Conservation (phyloP, 2,113 vertebrate species). For the Syrrhaptes paradoxus region DNA sequence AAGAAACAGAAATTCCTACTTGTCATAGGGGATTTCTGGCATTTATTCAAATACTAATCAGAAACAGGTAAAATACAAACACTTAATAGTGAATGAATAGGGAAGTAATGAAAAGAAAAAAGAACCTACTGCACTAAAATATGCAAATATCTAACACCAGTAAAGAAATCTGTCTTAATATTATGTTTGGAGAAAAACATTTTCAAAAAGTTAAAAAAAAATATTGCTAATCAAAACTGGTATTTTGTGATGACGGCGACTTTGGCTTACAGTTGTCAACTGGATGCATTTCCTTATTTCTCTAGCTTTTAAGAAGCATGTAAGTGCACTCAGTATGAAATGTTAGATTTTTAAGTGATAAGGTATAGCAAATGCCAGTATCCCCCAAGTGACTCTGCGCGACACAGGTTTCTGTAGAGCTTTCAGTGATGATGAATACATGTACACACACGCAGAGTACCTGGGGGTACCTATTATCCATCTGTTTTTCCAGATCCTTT, state of each 20-base stretch:
- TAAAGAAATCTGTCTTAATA: neutral
- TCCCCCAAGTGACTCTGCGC: accelerated
- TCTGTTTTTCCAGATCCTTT: neutral
- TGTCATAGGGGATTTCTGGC: neutral
- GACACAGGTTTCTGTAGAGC: neutral
- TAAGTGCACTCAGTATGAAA: neutral
- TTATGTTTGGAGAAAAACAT: neutral
- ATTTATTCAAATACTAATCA: neutral
- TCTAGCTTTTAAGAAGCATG: neutral
- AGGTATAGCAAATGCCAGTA: neutral
- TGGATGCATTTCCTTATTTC: neutral
- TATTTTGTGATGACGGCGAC: neutral
- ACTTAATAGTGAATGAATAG: neutral
- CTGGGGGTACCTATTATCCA: accelerated
- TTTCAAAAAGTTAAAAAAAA: neutral
- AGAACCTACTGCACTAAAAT: neutral
- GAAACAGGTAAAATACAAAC: neutral
- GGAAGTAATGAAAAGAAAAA: neutral
- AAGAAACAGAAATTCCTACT: neutral
- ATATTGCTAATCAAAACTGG: neutral
- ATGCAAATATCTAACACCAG: neutral
- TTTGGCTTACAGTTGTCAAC: neutral
- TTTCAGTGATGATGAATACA: neutral
- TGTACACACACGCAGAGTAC: neutral
- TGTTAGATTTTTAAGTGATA: neutral